Conservation (phyloP, 2,888 invertebrate species). For the Pseudococcus viburni region DNA sequence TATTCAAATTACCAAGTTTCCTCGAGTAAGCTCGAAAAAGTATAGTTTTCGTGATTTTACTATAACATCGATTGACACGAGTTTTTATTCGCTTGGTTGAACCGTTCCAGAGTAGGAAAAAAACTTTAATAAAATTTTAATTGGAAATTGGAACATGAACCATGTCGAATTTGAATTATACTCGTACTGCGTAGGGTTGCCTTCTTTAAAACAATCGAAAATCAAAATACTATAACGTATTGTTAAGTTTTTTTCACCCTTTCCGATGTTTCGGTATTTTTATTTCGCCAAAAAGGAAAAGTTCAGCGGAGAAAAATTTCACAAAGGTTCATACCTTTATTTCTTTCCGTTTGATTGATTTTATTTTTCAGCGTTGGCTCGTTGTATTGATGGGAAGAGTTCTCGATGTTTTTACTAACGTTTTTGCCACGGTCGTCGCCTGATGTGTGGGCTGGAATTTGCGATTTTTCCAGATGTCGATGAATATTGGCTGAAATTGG, state of each 20-base stretch:
- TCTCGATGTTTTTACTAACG: neutral
- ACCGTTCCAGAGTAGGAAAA: neutral
- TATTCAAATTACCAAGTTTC: neutral
- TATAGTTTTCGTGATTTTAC: neutral
- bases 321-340: constrained; percentile 6
- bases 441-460: too few relatives aligned
- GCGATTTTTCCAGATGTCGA: too few relatives aligned
- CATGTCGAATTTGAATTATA: neutral
- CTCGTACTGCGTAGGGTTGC: neutral
- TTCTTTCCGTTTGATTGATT: neutral
- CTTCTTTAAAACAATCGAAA: neutral
- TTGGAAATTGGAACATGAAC: constrained; percentile 8
- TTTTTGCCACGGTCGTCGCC: too few relatives aligned
- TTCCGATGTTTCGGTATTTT: neutral
- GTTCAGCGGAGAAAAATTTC: neutral
- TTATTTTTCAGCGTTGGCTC: neutral
- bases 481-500: too few relatives aligned
- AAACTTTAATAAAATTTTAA: constrained; percentile 11
- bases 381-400: neutral
- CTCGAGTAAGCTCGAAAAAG: neutral
- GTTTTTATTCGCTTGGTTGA: neutral
- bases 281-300: neutral
- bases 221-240: neutral
- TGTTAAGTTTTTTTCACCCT: neutral
- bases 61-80: neutral